These are phyloP conservation scores for Drosophila subsilvestris DNA, from an alignment of 2,888 invertebrate species.

Conservation along the genomic window DNA sequence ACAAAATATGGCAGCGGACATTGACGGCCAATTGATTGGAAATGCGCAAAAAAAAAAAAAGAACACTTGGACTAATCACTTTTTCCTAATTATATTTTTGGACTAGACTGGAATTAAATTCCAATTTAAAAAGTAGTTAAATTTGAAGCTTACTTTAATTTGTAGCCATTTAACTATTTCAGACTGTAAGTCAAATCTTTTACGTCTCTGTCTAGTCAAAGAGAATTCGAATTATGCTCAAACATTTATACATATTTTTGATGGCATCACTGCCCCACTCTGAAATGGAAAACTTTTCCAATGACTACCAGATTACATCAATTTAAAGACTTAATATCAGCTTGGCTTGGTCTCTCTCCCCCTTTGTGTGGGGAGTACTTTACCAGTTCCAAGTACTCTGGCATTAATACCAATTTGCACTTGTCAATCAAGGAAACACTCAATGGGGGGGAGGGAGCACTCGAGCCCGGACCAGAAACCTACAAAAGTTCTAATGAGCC, in stretches of 20 bases:
- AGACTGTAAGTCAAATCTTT: no score
- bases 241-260: not conserved
- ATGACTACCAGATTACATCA: constrained; percentile 4
- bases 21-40: not conserved
- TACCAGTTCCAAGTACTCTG: constrained; percentile 24
- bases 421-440: constrained; percentile 35
- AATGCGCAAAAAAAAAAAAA: not conserved
- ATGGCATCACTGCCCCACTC: not conserved
- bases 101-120: no score
- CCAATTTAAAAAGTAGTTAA: not conserved
- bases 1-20: not conserved
- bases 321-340: constrained; percentile 12
- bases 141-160: not conserved
- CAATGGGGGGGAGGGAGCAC: not conserved
- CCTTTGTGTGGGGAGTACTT: constrained; percentile 20
- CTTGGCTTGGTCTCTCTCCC: no score
- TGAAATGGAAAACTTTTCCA: not conserved
- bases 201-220: no score
- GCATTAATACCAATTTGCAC: constrained; percentile 46
- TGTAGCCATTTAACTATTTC: not conserved
- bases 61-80: not conserved
- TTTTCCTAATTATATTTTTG: not conserved
- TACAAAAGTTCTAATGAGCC: constrained; percentile 61
- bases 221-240: not conserved
- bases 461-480: constrained; percentile 25